Evolutionary conservation across 2,888 invertebrate genomes (phyloP).

Genomic region (Limulus polyphemus): DNA sequence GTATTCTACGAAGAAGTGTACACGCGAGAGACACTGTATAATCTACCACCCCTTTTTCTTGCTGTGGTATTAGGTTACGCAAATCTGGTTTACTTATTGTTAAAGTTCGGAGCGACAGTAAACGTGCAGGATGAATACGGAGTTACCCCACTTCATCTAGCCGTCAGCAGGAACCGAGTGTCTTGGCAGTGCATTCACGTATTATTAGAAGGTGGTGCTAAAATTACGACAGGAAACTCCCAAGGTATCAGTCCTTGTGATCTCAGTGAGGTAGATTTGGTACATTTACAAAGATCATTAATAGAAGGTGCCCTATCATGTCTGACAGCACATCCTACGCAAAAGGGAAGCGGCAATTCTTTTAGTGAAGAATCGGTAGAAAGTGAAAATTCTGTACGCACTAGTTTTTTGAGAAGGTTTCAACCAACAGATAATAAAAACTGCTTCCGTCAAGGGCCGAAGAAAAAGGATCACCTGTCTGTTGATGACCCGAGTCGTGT

Average conservation of each 20-base stretch:
- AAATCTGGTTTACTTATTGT: constrained; percentile 43
- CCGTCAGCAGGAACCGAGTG: constrained; percentile 44
- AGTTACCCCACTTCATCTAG: constrained; percentile 47
- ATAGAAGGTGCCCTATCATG: constrained; percentile 35
- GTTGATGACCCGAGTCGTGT: constrained; percentile 7
- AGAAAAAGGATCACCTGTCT: constrained; percentile 8
- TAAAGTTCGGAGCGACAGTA: constrained; percentile 44
- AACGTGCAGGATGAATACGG: constrained; percentile 44
- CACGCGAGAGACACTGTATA: constrained; percentile 42
- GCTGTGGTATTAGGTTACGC: constrained; percentile 45
- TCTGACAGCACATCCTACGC: constrained; percentile 3
- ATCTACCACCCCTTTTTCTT: constrained; percentile 46
- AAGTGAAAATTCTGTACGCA: neutral
- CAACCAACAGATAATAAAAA: constrained; percentile 6
- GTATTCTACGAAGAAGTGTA: constrained; percentile 37
- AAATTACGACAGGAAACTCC: constrained; percentile 40
- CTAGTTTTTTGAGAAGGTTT: constrained; percentile 10
- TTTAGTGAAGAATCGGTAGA: too few relatives aligned
- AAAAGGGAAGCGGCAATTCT: too few relatives aligned
- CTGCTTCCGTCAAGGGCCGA: constrained; percentile 12
- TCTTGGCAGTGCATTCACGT: constrained; percentile 43
- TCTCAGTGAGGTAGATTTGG: constrained; percentile 41
- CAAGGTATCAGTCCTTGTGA: constrained; percentile 43
- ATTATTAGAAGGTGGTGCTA: constrained; percentile 43
- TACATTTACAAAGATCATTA: constrained; percentile 42